phyloP scores from a whole-genome alignment of 1,140 invertebrate species.

The Berghia stephanieae region DNA sequence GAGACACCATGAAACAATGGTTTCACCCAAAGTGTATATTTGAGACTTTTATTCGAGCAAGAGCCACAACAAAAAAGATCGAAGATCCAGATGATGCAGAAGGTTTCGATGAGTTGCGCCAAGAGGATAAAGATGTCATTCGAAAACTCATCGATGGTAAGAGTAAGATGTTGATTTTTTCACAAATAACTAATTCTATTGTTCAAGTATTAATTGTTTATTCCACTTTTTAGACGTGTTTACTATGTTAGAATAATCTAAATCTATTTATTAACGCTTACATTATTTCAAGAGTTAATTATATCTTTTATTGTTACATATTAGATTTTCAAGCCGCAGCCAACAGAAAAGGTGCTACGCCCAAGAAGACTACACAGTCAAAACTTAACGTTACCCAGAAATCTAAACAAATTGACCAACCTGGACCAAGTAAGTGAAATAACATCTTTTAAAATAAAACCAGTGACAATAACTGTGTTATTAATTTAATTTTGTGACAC shows the following conservation, averaged over 20 bases:
- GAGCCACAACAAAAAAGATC: slow-evolving; percentile 83
- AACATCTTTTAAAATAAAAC: too few species aligned
- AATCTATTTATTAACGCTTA: too few species aligned
- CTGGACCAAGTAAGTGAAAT: too few species aligned
- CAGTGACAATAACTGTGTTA: too few species aligned
- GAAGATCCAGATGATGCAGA: slow-evolving; percentile 81
- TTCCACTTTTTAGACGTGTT: too few species aligned
- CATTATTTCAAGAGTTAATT: too few species aligned
- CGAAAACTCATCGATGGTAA: slow-evolving; percentile 68
- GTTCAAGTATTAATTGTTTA: not conserved
- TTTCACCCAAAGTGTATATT: slow-evolving; percentile 84
- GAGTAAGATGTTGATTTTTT: not conserved
- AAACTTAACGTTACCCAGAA: too few species aligned
- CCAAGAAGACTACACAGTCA: not conserved
- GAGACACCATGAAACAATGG: slow-evolving; percentile 89
- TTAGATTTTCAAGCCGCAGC: slow-evolving; percentile 17
- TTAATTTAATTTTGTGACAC: too few species aligned
- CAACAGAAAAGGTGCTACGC: not conserved
- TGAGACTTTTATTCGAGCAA: slow-evolving; percentile 80
- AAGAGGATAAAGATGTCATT: slow-evolving; percentile 77
- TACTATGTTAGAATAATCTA: too few species aligned
- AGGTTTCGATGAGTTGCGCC: slow-evolving; percentile 76
- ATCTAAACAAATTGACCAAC: too few species aligned
- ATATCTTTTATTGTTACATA: not conserved
- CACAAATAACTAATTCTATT: not conserved